A percentile compares a stretch with the other conserved stretches of the same genome.
Conservation (phyloP, 2,797 vertebrate genomes). For the Taeniopygia guttata region DNA sequence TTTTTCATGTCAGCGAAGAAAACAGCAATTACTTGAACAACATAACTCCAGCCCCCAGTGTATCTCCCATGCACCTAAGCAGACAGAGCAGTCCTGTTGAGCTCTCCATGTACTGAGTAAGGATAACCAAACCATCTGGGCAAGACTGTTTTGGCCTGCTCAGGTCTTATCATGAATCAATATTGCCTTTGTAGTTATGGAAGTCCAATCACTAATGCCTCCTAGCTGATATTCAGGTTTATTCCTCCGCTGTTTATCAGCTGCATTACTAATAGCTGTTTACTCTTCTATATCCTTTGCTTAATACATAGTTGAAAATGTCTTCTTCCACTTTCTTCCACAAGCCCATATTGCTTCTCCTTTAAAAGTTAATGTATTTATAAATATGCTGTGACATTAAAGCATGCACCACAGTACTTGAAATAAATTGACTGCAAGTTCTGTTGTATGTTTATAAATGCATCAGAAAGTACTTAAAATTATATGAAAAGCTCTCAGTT, state of each 20-base stretch:
- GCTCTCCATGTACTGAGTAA: neutral
- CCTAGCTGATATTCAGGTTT: neutral
- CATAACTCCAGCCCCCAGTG: neutral
- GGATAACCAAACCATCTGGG: neutral
- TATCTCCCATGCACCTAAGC: neutral
- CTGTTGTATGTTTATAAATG: slow-evolving; percentile 26
- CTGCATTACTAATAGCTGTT: neutral
- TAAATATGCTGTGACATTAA: neutral
- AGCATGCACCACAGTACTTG: neutral
- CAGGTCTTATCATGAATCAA: neutral
- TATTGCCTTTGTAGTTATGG: neutral
- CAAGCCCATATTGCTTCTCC: neutral
- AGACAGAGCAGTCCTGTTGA: neutral
- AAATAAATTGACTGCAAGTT: slow-evolving; percentile 19
- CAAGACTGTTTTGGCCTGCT: neutral
- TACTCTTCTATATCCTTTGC: neutral
- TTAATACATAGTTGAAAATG: neutral
- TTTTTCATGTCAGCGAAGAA: neutral
- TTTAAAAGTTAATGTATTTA: slow-evolving; percentile 8
- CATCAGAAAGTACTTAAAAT: slow-evolving; percentile 51
- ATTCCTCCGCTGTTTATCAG: neutral
- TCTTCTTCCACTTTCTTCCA: neutral
- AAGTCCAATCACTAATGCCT: neutral
- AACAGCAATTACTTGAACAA: neutral
- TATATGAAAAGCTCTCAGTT: slow-evolving; percentile 24